These are phyloP conservation scores for Melieria omissa DNA, from an alignment of 2,888 invertebrate genomes.

Conservation along the genomic window DNA sequence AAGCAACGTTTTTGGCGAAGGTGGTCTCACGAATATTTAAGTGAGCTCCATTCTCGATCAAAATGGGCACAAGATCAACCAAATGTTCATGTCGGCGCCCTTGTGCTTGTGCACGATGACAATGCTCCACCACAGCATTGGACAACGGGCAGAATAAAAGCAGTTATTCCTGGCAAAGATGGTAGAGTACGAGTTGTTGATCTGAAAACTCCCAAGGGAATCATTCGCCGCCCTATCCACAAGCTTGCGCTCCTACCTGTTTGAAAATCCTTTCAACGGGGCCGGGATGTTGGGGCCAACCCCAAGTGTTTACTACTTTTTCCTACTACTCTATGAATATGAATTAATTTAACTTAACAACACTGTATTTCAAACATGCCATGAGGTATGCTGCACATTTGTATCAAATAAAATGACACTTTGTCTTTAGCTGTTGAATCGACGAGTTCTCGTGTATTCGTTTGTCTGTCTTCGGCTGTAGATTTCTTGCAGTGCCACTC, in stretches of 20 bases:
- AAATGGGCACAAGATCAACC: conserved; percentile 19
- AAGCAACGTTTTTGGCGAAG: conserved; percentile 26
- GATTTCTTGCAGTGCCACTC: too few relatives aligned
- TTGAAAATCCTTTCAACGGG: conserved; percentile 26
- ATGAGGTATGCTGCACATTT: too few relatives aligned
- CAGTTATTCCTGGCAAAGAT: conserved; percentile 1
- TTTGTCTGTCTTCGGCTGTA: too few relatives aligned
- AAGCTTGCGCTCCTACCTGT: conserved; percentile 18
- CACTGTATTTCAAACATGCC: too few relatives aligned
- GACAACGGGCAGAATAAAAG: background rate
- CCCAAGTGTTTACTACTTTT: too few relatives aligned
- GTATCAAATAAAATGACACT: too few relatives aligned
- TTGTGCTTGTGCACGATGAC: conserved; percentile 17
- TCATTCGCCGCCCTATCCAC: conserved; percentile 25
- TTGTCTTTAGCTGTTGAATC: too few relatives aligned
- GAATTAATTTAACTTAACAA: too few relatives aligned
- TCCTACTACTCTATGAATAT: too few relatives aligned
- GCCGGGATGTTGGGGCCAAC: conserved; percentile 11
- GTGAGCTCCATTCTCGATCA: conserved; percentile 16
- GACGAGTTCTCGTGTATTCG: too few relatives aligned
- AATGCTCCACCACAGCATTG: conserved; percentile 3
- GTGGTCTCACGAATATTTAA: conserved; percentile 25
- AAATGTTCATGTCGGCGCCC: background rate
- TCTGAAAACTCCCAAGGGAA: conserved; percentile 20
- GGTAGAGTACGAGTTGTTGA: conserved; percentile 7